Conservation (phyloP, 2,888 invertebrate genomes). For the Pammene fasciana region DNA sequence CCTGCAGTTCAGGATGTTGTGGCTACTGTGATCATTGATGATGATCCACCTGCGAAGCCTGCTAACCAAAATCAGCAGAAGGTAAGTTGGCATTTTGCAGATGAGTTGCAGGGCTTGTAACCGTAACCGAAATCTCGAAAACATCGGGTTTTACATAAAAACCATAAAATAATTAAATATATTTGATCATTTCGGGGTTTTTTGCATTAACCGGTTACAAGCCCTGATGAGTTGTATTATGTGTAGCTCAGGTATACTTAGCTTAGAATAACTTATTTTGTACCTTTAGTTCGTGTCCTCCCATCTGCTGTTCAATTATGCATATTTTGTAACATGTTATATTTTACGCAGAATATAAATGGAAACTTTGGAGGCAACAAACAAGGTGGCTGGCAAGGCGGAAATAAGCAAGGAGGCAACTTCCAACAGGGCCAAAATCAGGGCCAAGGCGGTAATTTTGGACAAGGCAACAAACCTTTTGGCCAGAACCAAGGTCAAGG, state of each 20-base stretch:
- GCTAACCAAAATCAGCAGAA: conserved; percentile 57
- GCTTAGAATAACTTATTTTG: too few relatives aligned
- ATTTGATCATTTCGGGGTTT: too few relatives aligned
- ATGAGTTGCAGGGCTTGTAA: neutral
- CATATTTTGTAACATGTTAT: neutral
- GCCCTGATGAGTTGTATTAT: too few relatives aligned
- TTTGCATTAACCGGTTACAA: too few relatives aligned
- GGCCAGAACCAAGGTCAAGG: conserved; percentile 45
- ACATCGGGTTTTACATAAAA: too few relatives aligned
- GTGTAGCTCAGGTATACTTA: too few relatives aligned
- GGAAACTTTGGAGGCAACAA: conserved; percentile 69
- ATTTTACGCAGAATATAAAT: conserved; percentile 65
- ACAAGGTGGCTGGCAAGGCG: conserved; percentile 63
- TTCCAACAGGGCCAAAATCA: conserved; percentile 36
- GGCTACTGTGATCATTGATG: conserved; percentile 60
- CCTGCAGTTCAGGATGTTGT: conserved; percentile 61
- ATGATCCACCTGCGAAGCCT: conserved; percentile 46
- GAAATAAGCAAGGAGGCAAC: conserved; percentile 58
- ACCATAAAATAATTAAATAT: too few relatives aligned
- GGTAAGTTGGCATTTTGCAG: conserved; percentile 44
- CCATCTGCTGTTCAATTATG: too few relatives aligned
- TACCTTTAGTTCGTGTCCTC: too few relatives aligned
- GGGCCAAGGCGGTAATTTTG: conserved; percentile 44
- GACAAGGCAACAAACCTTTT: conserved; percentile 46
- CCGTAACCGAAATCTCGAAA: too few relatives aligned